Evolutionary conservation across 2,113 vertebrate genomes (phyloP), one percentile per base, ranked within the genome.

Genomic region (Noturus placidus): DNA sequence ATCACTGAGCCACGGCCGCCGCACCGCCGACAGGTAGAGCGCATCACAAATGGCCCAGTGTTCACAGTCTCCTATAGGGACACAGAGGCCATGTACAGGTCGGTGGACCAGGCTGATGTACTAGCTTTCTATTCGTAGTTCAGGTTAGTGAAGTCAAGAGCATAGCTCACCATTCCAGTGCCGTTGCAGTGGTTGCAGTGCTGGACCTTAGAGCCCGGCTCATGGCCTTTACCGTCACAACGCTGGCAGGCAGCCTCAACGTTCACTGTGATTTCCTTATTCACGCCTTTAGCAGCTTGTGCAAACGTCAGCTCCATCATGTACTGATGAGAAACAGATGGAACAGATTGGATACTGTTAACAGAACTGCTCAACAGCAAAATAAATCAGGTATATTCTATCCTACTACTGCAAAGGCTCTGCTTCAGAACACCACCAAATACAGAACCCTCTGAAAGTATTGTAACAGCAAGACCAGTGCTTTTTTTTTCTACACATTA

Each of bases 31-130:
- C 98, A 99, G 0, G 97, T 98, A 3, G 98, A 99, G 1, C 97
- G 96, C 98, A 99, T 99, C 82, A 99, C 98, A 0, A 99, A 99
- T 0, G 98, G 98, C 3, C 98, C 98, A 0, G 97, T 99, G 65
- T 98, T 99, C 90, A 99, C 94, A 0, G 98, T 99, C 94, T 99
- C 98, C 98, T 99, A 50, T 59, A 19, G 35, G 69, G 33, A 76
- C 4, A 14, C 0, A 72, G 0, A 56, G 20, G 5, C 57, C 30
- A 38, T 10, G n/a, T 1, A 42, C 0, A 77, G 0, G 11, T 6
- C 11, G n/a, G 9, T 63, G 30, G n/a, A 80, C 25, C 17, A 11
- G 78, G n/a, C 33, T 72, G 6, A 63, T 13, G 1, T 82, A n/a
- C 25, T 65, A 7, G 9, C 4, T 56, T 56, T 57, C 20, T 70